Base-by-base conservation (phyloP, 2,888 invertebrate species). In the Eledone cirrhosa region DNA sequence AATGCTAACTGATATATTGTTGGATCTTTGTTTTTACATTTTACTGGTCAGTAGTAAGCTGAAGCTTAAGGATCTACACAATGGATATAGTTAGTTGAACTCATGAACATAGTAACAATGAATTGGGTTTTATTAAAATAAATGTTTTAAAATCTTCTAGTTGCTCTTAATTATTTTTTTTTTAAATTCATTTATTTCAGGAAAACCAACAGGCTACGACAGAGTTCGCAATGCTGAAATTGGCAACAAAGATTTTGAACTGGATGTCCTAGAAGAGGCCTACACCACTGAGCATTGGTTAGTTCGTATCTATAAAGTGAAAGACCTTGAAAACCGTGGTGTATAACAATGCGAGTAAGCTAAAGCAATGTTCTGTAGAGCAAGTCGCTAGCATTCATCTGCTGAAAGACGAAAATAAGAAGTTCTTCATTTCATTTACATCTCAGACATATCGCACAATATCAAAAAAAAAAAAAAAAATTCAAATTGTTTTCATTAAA, bases 271-370 rank as follows among this genome's bases (percentile, higher is more conserved):
- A n/a, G 99, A 99, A 91, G 99, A 99, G 92, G 99, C 99, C 0
- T 99, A 98, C 92, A 99, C 99, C 27, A 97, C 98, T 0, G 99
- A 99, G 91, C 98, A 99, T 92, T 99, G 99, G 99, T 93, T 99
- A 76, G 99, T 99, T 79, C 94, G 99, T 88, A 97, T 99, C 89
- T 99, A 98, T 92, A 97, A 97, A 93, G 98, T 99, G 53, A 98
- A 98, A 92, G 95, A 96, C 91, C 92, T 97, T 84, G 94, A 95
- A 81, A 98, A 98, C 92, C 84, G 91, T 75, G 91, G 91, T 16
- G 84, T 83, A 65, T 87, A 86, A 77, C 41, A 69, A 47, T 72
- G 41, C 77, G 48, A 41, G 41, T 41, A 11, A 41, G 41, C 41
- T 31, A 3, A 14, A n/a, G 19, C 31, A n/a, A 72, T 41, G 31